Base-by-base conservation (phyloP, 2,888 invertebrate species). In the Macrosoma leucophasiata region DNA sequence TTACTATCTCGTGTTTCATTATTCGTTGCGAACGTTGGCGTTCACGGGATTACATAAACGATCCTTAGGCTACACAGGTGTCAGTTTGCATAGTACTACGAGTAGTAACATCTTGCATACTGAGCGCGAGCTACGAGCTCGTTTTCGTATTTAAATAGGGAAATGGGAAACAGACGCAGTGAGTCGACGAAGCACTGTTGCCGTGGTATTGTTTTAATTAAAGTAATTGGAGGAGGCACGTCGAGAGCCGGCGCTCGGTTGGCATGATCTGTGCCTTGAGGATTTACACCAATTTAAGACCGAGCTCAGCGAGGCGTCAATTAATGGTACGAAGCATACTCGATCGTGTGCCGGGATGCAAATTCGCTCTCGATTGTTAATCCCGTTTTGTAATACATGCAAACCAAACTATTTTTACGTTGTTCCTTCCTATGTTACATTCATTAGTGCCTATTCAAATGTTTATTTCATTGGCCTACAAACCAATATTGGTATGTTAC, bases 91-190 rank as follows among this genome's bases (percentile, higher is more conserved):
- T 60, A 69, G 61, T 57, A 46, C 34, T 66, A 57, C 60, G 63
- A 70, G 66, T 63, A 68, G 71, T 55, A 76, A 76, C 73, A 77
- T 81, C 73, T 72, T 77, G 74, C 73, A 76, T 72, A 70, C 63
- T 76, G 69, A 78, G 63, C 69, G 67, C 60, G 64, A 68, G 62
- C 69, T 67, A 56, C 64, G 65, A 73, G 79, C 76, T 81, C 79
- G 78, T 79, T 81, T 74, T 78, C 78, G 76, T 82, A 81, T 82
- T 81, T 82, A 81, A 82, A 84, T 82, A 81, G 75, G 79, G 74
- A 84, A 81, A 81, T 79, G 72, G 77, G 78, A 81, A 79, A 78
- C 81, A 79, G 76, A 74, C 68, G 70, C 78, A 70, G 71, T 68
- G 77, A 78, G 74, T 76, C 78, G 76, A 74, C 77, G 78, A 64